Evolutionary conservation across 2,888 invertebrate genomes (phyloP).

Genomic region (Quadroppia sp.): DNA sequence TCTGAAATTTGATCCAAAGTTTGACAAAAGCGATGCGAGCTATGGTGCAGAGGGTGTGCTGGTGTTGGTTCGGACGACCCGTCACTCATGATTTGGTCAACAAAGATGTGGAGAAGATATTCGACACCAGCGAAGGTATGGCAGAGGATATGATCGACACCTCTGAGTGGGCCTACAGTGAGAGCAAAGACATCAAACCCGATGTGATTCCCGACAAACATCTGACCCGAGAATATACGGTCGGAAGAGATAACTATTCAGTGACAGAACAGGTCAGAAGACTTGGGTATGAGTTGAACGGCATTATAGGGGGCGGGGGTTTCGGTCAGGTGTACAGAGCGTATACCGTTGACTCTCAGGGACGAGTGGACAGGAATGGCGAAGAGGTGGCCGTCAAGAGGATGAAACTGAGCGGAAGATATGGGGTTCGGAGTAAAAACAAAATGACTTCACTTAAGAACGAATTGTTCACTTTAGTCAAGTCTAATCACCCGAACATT

Average conservation of each 20-base stretch:
- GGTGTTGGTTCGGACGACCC: not conserved
- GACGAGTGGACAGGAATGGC: not conserved
- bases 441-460: not conserved
- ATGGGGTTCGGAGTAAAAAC: not conserved
- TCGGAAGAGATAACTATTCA: not conserved
- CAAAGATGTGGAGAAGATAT: not conserved
- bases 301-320: not conserved
- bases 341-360: not conserved
- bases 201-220: conserved; percentile 75
- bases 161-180: not conserved
- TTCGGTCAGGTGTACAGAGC: not conserved
- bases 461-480: not conserved
- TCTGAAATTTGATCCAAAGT: too few species aligned
- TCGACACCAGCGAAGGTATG: not conserved
- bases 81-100: not conserved
- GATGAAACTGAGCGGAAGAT: not conserved
- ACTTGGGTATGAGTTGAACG: not conserved
- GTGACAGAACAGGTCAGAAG: not conserved
- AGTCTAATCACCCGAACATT: not conserved
- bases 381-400: not conserved
- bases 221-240: conserved; percentile 60
- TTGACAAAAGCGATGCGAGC: not conserved
- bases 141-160: not conserved
- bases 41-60: not conserved
- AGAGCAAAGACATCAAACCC: not conserved